These are phyloP conservation scores for Coelopa frigida DNA, from an alignment of 1,140 invertebrate genomes.

Conservation along the genomic window DNA sequence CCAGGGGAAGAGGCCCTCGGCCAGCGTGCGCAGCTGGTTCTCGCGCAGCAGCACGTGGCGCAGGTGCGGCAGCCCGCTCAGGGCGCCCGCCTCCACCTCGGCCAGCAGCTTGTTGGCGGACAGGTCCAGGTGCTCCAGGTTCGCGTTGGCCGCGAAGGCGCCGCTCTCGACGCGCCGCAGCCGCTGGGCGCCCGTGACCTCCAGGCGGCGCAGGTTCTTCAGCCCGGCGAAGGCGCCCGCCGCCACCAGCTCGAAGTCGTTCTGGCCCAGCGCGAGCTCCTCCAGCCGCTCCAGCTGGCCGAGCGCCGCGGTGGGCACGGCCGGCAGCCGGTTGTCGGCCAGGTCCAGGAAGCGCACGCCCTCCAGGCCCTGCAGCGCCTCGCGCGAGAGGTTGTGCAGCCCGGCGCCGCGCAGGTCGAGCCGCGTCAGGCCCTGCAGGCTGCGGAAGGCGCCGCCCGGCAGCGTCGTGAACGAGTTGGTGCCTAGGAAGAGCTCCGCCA, in stretches of 20 bases:
- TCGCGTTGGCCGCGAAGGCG: slow-evolving; percentile 70
- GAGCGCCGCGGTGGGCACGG: slow-evolving; percentile 68
- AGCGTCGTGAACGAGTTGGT: slow-evolving; percentile 71
- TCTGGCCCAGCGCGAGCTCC: slow-evolving; percentile 73
- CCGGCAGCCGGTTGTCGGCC: slow-evolving; percentile 65
- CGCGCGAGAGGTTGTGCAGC: slow-evolving; percentile 64
- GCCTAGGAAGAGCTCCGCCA: slow-evolving; percentile 77
- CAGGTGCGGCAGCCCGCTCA: slow-evolving; percentile 70
- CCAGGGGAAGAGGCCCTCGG: slow-evolving; percentile 70
- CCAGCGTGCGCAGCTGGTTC: slow-evolving; percentile 66
- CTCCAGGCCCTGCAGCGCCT: slow-evolving; percentile 67
- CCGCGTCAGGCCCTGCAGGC: slow-evolving; percentile 63
- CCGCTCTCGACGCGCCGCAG: slow-evolving; percentile 64
- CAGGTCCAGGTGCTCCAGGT: slow-evolving; percentile 68
- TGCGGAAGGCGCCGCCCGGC: slow-evolving; percentile 65
- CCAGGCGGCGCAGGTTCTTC: slow-evolving; percentile 64
- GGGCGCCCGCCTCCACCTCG: slow-evolving; percentile 62
- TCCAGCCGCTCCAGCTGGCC: slow-evolving; percentile 64
- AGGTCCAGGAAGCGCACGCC: slow-evolving; percentile 67
- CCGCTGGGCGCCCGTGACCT: slow-evolving; percentile 66
- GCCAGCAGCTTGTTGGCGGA: slow-evolving; percentile 68
- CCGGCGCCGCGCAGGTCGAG: slow-evolving; percentile 74
- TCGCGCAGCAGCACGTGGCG: slow-evolving; percentile 67
- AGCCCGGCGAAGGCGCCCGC: slow-evolving; percentile 68
- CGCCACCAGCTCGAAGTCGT: slow-evolving; percentile 62